Conservation (phyloP, 1,140 invertebrate genomes). For the Brachionus angularis region DNA sequence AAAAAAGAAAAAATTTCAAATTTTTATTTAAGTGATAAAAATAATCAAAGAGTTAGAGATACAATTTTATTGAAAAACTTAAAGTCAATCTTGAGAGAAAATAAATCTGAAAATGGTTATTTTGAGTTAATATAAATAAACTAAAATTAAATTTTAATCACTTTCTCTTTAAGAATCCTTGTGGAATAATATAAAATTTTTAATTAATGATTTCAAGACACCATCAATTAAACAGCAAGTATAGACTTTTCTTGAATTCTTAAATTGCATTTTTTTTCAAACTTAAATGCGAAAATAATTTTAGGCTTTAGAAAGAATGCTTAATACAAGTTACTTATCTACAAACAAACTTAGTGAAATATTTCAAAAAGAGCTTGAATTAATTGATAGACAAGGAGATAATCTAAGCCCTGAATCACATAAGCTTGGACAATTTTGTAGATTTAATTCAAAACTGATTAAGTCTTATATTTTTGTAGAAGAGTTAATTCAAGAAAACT, state of each 20-base stretch:
- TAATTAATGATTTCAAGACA: constrained; percentile 68
- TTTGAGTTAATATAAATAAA: not conserved
- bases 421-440: constrained; percentile 7
- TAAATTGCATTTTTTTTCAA: not conserved
- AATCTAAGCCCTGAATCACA: constrained; percentile 12
- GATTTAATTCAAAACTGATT: not conserved
- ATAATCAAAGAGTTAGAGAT: constrained; percentile 76
- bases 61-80: constrained; percentile 74
- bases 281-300: not conserved
- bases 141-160: too few relatives aligned
- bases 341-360: constrained; percentile 50
- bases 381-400: constrained; percentile 46
- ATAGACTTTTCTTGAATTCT: not conserved
- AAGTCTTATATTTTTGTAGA: constrained; percentile 9
- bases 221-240: constrained; percentile 55
- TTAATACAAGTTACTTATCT: constrained; percentile 52
- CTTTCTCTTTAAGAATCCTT: not conserved
- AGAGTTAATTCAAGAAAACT: too few relatives aligned
- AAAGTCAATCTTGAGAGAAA: constrained; percentile 56
- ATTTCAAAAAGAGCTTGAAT: constrained; percentile 48
- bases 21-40: constrained; percentile 66
- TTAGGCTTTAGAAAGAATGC: constrained; percentile 50
- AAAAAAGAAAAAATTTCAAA: not conserved
- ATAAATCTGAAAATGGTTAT: constrained; percentile 50
- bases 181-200: constrained; percentile 11